Evolutionary conservation across 2,888 invertebrate genomes (phyloP).

Genomic region (Axea sp.): DNA sequence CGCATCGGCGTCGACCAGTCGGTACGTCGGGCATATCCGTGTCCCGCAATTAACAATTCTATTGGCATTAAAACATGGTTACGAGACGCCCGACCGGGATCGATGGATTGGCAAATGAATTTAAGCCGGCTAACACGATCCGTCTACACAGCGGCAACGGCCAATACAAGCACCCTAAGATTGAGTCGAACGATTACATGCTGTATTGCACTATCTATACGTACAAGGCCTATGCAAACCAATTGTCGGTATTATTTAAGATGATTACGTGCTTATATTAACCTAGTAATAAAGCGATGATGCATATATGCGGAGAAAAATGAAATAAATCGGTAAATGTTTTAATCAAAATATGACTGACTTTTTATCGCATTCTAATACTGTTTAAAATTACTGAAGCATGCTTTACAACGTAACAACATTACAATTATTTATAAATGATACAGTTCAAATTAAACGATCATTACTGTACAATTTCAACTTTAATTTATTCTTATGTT

Average conservation of each 20-base stretch:
- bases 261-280: too few species aligned
- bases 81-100: constrained; percentile 51
- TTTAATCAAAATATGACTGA: too few species aligned
- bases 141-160: constrained; percentile 52
- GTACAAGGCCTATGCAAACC: constrained; percentile 13
- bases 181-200: constrained; percentile 49
- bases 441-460: too few species aligned
- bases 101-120: constrained; percentile 70
- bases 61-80: constrained; percentile 64
- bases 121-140: constrained; percentile 66
- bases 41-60: constrained; percentile 68
- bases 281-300: too few species aligned
- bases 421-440: too few species aligned
- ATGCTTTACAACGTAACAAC: too few species aligned
- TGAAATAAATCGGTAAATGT: too few species aligned
- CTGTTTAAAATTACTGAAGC: too few species aligned
- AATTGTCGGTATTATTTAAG: constrained; percentile 44
- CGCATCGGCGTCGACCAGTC: constrained; percentile 61
- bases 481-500: too few species aligned
- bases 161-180: constrained; percentile 45
- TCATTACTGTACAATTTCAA: too few species aligned
- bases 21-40: constrained; percentile 33
- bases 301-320: too few species aligned
- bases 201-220: constrained; percentile 48
- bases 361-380: too few species aligned